These are phyloP conservation scores for Drosophila willistoni DNA, from an alignment of 1,140 invertebrate species.

Conservation along the genomic window DNA sequence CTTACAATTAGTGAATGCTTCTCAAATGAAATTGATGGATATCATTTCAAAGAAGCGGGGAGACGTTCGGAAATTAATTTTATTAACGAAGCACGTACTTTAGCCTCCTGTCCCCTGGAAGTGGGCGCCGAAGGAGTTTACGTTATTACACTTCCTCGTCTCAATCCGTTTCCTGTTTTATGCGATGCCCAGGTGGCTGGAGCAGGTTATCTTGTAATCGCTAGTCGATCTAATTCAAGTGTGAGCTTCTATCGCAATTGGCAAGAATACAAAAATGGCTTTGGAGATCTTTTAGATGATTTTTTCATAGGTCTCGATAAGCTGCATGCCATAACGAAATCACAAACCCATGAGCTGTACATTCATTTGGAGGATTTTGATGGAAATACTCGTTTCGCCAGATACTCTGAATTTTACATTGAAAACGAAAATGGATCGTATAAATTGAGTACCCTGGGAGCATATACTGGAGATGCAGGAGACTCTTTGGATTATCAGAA, in stretches of 20 bases:
- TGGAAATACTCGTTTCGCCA: not conserved
- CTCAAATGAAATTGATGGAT: no score
- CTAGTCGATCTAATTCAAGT: not conserved
- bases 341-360: conserved; percentile 11
- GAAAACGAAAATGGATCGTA: conserved; percentile 7
- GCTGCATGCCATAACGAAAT: conserved; percentile 14
- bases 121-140: not conserved
- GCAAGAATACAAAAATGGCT: conserved; percentile 21
- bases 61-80: not conserved
- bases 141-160: not conserved
- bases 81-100: not conserved
- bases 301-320: conserved; percentile 28
- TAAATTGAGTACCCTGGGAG: not conserved
- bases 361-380: not conserved
- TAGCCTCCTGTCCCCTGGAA: not conserved
- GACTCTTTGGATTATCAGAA: conserved; percentile 3
- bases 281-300: conserved; percentile 18
- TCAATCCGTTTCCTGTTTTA: not conserved
- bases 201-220: not conserved
- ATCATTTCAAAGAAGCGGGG: not conserved
- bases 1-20: not conserved
- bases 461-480: conserved; percentile 13
- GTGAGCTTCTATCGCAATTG: not conserved
- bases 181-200: not conserved
- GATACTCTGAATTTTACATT: not conserved